Conservation (phyloP, 2,888 invertebrate genomes). For the Flexamia atlantica region DNA sequence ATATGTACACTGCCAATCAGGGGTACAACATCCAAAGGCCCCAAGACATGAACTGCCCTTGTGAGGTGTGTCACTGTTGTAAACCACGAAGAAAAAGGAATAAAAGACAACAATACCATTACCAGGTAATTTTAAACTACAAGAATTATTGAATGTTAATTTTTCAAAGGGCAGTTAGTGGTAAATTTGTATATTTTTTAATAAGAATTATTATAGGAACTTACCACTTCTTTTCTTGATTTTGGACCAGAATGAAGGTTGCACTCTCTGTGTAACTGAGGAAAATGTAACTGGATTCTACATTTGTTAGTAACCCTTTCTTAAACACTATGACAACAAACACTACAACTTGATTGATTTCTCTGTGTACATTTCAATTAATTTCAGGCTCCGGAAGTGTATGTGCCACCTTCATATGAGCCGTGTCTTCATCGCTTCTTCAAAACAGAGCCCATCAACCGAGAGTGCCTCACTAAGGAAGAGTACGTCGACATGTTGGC, state of each 20-base stretch:
- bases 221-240: no score
- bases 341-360: no score
- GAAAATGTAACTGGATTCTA: no score
- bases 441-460: conserved; percentile 21
- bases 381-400: neutral
- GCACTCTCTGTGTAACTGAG: no score
- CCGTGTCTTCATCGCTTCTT: conserved; percentile 53
- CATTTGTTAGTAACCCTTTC: no score
- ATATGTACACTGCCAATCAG: neutral
- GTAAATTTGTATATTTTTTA: no score
- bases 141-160: no score
- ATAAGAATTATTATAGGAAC: no score
- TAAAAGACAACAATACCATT: neutral
- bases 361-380: neutral
- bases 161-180: no score
- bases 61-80: neutral
- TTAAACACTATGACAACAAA: no score
- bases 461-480: conserved; percentile 17
- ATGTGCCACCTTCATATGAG: neutral
- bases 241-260: no score
- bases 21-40: conserved; percentile 9
- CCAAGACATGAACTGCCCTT: conserved; percentile 9
- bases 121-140: no score
- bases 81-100: neutral
- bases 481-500: conserved; percentile 52